Evolutionary conservation across 2,888 invertebrate genomes (phyloP), one percentile per base, ranked within the genome.

Genomic region (Bursaphelenchus okinawaensis): DNA sequence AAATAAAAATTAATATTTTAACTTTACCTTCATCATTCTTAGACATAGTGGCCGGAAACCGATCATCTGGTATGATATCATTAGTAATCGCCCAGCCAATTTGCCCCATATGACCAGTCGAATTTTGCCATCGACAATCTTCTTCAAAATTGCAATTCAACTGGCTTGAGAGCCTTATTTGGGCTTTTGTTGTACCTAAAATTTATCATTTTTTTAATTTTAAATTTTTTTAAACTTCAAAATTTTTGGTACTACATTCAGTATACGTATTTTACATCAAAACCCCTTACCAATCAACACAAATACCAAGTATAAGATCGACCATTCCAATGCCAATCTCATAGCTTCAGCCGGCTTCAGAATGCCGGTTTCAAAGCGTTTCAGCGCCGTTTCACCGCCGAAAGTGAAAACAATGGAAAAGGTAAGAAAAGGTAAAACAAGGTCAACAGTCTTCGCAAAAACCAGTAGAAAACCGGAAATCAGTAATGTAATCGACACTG

Each of bases 71-170:
- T 20, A 51, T 50, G 7, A 51, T 50, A 6, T 64, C 64, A 65
- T 63, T 67, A 7, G 51, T 64, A 16, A 26, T 31, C 24, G 64
- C 52, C 64, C 64, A 64, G 12, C 64, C 64, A 12, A 64, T 16
- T 20, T 26, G 59, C 19, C 70, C 69, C 1, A 57, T 7, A 12
- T 68, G 65, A 26, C 57, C 63, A 7, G 78, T 74, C 8, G 74
- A 74, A 60, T 80, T 80, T 22, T 73, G 61, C 80, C 80, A 80
- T 24, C 75, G 71, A 52, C 80, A 80, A 9, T 65, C 57, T 0
- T 65, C 54, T 1, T 71, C 55, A 57, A 80, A 80, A 58, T 77
- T 75, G 56, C 80, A 80, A 31, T 80, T 78, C 52, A 80, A 58
- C 57, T 80, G 75, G n/a, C 73, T 66, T 0, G 79, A 77, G 0